A percentile compares a stretch with the other conserved stretches of the same genome.
These are phyloP conservation scores for Rhynchophorus ferrugineus DNA, from an alignment of 1,140 invertebrate species.

Conservation along the genomic window DNA sequence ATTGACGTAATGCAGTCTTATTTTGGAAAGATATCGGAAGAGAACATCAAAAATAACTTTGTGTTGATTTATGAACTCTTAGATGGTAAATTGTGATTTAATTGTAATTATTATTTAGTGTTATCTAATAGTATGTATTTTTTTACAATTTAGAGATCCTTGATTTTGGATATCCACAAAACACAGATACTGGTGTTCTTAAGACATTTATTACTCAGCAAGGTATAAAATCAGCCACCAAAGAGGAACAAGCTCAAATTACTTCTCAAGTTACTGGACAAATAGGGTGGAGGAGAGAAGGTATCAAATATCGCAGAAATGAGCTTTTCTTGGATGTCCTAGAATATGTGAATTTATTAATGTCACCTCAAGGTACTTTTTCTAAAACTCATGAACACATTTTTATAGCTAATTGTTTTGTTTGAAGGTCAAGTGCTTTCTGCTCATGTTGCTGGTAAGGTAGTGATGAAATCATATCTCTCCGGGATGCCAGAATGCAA, in stretches of 20 bases:
- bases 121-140: slow-evolving; percentile 7
- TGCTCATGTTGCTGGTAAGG: slow-evolving; percentile 98
- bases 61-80: slow-evolving; percentile 98
- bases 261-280: slow-evolving; percentile 99
- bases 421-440: slow-evolving; percentile 91
- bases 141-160: slow-evolving; percentile 76
- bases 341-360: slow-evolving; percentile 97
- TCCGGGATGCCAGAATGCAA: slow-evolving; percentile 99
- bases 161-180: slow-evolving; percentile 99
- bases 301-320: slow-evolving; percentile 98
- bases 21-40: slow-evolving; percentile 99
- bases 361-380: slow-evolving; percentile 91
- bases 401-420: slow-evolving; percentile 7
- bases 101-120: slow-evolving; percentile 1
- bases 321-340: slow-evolving; percentile 98
- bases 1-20: slow-evolving; percentile 99
- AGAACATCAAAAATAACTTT: slow-evolving; percentile 99
- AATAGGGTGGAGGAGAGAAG: slow-evolving; percentile 99
- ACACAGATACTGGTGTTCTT: slow-evolving; percentile 97
- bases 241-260: slow-evolving; percentile 99
- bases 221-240: slow-evolving; percentile 96
- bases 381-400: not conserved
- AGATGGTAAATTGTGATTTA: slow-evolving; percentile 62
- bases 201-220: slow-evolving; percentile 99
- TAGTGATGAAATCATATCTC: slow-evolving; percentile 99